A percentile compares a stretch with the other conserved stretches of the same genome.
Evolutionary conservation across 2,888 invertebrate genomes (phyloP).

Genomic region (Agriopis leucophaearia): DNA sequence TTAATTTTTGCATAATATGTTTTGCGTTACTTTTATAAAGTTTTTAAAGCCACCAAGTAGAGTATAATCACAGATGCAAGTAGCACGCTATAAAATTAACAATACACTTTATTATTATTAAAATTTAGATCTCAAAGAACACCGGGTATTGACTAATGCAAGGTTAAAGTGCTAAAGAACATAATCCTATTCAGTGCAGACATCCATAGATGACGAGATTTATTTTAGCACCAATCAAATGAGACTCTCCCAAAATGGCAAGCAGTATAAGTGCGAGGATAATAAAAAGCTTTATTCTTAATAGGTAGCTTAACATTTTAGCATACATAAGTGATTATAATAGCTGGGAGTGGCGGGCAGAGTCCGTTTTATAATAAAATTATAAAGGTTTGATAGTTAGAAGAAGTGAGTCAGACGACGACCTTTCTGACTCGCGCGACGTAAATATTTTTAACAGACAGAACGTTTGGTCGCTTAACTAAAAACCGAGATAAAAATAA

Average conservation of each 20-base stretch:
- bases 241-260: slow-evolving; percentile 17
- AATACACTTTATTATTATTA: not conserved
- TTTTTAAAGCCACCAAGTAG: too few species aligned
- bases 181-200: slow-evolving; percentile 9
- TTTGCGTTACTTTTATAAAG: too few species aligned
- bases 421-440: slow-evolving; percentile 38
- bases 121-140: not conserved
- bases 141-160: not conserved
- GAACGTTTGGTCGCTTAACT: slow-evolving; percentile 12
- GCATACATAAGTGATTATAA: slow-evolving; percentile 31
- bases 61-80: too few species aligned
- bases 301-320: slow-evolving; percentile 25
- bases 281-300: slow-evolving; percentile 28
- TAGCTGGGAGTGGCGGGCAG: slow-evolving; percentile 38
- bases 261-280: slow-evolving; percentile 24
- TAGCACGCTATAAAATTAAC: too few species aligned
- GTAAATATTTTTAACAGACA: slow-evolving; percentile 33
- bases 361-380: slow-evolving; percentile 31
- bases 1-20: too few species aligned
- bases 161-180: slow-evolving; percentile 8
- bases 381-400: slow-evolving; percentile 27
- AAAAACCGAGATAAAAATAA: slow-evolving; percentile 8
- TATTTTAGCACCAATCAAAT: slow-evolving; percentile 27
- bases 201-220: slow-evolving; percentile 10
- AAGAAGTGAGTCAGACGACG: slow-evolving; percentile 37